Evolutionary conservation across 2,113 vertebrate genomes (phyloP).

Genomic region (Strigops habroptila): DNA sequence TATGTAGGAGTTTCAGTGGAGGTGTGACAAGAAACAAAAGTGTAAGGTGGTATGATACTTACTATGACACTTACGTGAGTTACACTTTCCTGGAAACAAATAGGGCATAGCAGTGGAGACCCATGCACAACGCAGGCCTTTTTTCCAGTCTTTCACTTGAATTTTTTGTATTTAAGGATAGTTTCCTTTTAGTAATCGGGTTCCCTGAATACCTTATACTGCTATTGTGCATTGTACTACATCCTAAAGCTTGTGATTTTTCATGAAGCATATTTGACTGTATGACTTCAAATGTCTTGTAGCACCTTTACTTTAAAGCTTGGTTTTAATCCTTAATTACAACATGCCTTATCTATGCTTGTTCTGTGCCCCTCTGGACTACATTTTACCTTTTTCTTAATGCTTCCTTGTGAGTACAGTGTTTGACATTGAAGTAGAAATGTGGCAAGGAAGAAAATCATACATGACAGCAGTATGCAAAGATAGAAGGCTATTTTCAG

Average conservation of each 20-base stretch:
- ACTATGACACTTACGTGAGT: not conserved
- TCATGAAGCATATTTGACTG: not conserved
- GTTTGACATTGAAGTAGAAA: not conserved
- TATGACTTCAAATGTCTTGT: not conserved
- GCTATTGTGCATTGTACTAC: not conserved
- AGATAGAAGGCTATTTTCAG: not conserved
- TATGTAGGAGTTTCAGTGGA: not conserved
- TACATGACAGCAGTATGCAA: not conserved
- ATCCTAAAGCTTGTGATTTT: not conserved
- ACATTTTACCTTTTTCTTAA: not conserved
- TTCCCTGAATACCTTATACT: not conserved
- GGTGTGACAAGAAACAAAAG: not conserved
- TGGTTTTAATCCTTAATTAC: not conserved
- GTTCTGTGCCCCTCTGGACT: not conserved
- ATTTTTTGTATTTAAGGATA: not conserved
- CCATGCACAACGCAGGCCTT: fast-evolving
- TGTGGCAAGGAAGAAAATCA: not conserved
- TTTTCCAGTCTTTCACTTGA: not conserved
- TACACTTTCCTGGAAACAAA: not conserved
- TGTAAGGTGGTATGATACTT: not conserved
- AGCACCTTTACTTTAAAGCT: not conserved
- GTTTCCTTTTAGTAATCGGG: not conserved
- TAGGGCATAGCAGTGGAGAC: not conserved
- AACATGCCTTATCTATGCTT: not conserved
- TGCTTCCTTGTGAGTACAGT: not conserved